Evolutionary conservation across 2,797 vertebrate genomes (phyloP).

Genomic region (Acridotheres tristis): DNA sequence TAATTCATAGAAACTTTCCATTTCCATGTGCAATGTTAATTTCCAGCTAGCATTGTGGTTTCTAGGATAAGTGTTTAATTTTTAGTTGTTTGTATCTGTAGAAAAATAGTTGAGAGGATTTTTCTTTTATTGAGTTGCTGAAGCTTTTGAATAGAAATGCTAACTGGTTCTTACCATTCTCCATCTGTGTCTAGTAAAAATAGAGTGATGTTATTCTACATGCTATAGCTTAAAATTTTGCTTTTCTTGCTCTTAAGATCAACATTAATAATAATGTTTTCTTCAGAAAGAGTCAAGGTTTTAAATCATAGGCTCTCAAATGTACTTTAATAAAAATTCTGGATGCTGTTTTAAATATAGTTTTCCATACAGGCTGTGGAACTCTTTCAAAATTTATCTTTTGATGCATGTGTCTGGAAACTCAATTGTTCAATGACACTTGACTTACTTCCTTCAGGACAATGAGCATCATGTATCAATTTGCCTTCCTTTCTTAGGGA

Average conservation of each 20-base stretch:
- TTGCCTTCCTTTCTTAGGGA: not conserved
- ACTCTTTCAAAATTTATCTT: not conserved
- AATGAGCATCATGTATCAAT: not conserved
- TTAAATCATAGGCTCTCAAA: not conserved
- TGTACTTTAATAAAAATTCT: not conserved
- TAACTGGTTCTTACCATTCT: not conserved
- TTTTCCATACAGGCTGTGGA: not conserved
- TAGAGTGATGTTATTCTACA: not conserved
- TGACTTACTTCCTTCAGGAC: not conserved
- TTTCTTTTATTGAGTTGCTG: not conserved
- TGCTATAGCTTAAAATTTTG: not conserved
- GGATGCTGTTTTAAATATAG: not conserved
- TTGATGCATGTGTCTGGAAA: not conserved
- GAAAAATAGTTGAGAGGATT: not conserved
- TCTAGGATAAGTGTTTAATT: conserved; percentile 6
- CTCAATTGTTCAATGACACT: not conserved
- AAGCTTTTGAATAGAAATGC: not conserved
- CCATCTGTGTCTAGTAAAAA: not conserved
- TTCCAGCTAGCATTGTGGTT: conserved; percentile 15
- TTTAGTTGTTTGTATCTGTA: not conserved
- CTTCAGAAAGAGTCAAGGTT: not conserved
- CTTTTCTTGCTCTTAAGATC: not conserved
- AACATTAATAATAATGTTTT: not conserved
- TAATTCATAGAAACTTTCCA: conserved; percentile 9
- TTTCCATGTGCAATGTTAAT: not conserved